Percentiles rank a stretch among this genome's conserved stretches.
These are phyloP conservation scores for Aselliscus stoliczkanus DNA, from an alignment of 2,797 vertebrate genomes.

Conservation along the genomic window DNA sequence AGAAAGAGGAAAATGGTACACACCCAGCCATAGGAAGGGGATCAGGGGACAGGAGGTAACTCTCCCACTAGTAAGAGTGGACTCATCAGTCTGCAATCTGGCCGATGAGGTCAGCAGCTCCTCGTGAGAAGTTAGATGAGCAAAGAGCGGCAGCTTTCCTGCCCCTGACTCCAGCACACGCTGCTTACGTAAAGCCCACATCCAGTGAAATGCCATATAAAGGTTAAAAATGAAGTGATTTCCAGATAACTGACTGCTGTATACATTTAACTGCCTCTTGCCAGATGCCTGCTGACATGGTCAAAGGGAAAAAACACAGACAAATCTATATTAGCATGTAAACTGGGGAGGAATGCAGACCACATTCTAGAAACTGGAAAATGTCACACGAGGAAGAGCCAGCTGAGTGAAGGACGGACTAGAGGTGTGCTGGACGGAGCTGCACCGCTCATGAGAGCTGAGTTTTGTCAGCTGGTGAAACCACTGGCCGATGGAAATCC, in stretches of 20 bases:
- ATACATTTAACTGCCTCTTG: not conserved
- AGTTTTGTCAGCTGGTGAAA: not conserved
- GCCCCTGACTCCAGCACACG: not conserved
- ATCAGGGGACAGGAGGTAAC: too few relatives aligned
- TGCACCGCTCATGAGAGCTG: not conserved
- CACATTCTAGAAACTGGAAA: not conserved
- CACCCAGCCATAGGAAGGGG: too few relatives aligned
- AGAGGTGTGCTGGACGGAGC: too few relatives aligned
- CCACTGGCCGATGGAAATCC: not conserved
- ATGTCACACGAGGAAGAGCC: not conserved
- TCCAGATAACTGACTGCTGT: not conserved
- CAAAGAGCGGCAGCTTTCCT: too few relatives aligned
- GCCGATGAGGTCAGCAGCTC: too few relatives aligned
- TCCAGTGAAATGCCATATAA: not conserved
- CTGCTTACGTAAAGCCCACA: not conserved
- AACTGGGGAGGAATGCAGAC: not conserved
- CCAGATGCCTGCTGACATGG: not conserved
- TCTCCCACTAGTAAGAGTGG: too few relatives aligned
- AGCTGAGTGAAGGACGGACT: accelerated
- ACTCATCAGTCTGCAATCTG: too few relatives aligned
- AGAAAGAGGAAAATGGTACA: too few relatives aligned
- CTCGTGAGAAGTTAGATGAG: too few relatives aligned
- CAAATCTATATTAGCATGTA: not conserved
- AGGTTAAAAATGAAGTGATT: not conserved
- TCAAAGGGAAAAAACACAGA: not conserved